A percentile compares a stretch with the other conserved stretches of the same genome.
phyloP scores from a whole-genome alignment of 1,140 invertebrate genomes.

The Drosophila aff. region DNA sequence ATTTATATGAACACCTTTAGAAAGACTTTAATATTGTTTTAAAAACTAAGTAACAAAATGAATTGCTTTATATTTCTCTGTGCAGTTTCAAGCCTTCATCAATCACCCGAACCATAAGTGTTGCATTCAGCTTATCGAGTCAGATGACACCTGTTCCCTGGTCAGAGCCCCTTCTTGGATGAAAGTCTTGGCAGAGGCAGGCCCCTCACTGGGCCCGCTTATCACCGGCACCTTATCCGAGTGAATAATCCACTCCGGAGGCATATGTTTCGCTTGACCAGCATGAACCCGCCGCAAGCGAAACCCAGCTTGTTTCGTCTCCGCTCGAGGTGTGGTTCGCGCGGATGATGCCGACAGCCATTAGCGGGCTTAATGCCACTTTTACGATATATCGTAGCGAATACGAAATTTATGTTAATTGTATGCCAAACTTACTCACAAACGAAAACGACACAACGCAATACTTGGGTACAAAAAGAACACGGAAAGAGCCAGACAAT shows the following conservation, averaged over 20 bases:
- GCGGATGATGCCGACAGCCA: conserved; percentile 51
- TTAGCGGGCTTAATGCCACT: conserved; percentile 57
- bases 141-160: conserved; percentile 50
- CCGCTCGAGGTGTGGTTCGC: conserved; percentile 50
- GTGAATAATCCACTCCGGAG: conserved; percentile 36
- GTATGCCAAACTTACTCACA: conserved; percentile 54
- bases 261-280: conserved; percentile 33
- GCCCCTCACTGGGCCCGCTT: neutral
- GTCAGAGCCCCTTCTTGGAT: conserved; percentile 6
- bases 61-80: neutral
- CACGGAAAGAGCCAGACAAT: conserved; percentile 15
- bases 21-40: neutral
- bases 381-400: conserved; percentile 62
- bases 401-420: conserved; percentile 71
- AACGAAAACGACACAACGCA: conserved; percentile 51
- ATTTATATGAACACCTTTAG: too few species aligned
- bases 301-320: conserved; percentile 11
- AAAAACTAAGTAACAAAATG: too few species aligned
- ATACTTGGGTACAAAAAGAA: conserved; percentile 5
- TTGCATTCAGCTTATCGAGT: conserved; percentile 44
- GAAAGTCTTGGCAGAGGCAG: conserved; percentile 24
- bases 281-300: conserved; percentile 18
- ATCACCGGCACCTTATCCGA: conserved; percentile 16
- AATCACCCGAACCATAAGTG: conserved; percentile 38
- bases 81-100: conserved; percentile 4